phyloP scores from a whole-genome alignment of 2,113 vertebrate species.

The Thymallus thymallus region DNA sequence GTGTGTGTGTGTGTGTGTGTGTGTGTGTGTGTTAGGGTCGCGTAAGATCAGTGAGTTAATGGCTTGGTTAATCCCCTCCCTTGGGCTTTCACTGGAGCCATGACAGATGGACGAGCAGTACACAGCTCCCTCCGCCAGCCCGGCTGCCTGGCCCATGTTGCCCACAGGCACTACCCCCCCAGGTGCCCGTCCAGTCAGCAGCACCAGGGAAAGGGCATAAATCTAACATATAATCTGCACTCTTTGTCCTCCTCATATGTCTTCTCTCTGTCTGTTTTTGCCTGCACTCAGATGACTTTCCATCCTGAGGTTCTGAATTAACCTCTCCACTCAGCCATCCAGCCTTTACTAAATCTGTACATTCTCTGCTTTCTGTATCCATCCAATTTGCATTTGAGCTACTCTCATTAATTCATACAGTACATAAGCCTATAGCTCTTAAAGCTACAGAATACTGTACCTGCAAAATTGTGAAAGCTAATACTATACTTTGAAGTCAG shows the following conservation, averaged over 20 bases:
- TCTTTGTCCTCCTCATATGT: not conserved
- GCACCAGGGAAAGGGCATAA: constrained; percentile 12
- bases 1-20: too few species aligned
- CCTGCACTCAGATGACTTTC: not conserved
- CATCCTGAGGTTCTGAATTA: not conserved
- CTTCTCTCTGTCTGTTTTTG: not conserved
- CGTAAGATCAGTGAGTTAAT: constrained; percentile 57
- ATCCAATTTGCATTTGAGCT: too few species aligned
- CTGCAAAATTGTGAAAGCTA: too few species aligned
- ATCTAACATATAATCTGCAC: not conserved
- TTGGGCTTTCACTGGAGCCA: constrained; percentile 57
- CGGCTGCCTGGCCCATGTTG: constrained; percentile 7
- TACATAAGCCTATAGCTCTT: too few species aligned
- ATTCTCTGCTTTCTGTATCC: too few species aligned
- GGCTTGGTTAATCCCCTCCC: constrained; percentile 53
- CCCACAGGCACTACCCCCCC: constrained; percentile 20
- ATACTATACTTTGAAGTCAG: too few species aligned
- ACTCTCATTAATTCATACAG: too few species aligned
- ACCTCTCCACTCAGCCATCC: not conserved
- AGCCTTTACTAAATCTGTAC: too few species aligned
- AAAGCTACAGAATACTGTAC: too few species aligned
- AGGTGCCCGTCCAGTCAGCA: not conserved
- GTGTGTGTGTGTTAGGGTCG: not conserved
- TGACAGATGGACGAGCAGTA: constrained; percentile 62
- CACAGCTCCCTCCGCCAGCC: constrained; percentile 23